Evolutionary conservation across 2,113 vertebrate species (phyloP), one percentile per base, ranked within the genome.

Genomic region (Grantiella picta): DNA sequence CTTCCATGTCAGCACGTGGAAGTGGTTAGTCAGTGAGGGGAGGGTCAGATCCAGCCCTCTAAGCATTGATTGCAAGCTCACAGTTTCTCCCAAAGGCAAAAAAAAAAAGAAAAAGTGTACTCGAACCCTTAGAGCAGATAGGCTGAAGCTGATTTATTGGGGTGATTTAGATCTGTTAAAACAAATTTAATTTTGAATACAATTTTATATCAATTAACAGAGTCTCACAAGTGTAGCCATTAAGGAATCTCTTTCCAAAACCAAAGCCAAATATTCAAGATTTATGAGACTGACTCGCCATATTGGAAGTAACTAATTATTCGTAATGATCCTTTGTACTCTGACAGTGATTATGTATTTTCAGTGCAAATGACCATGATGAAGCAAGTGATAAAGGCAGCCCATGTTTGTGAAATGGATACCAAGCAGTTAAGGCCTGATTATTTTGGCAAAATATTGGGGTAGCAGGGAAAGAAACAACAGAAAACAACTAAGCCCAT

Each of bases 161-260:
- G 95, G 92, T 94, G 91, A 92, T 95, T 94, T 61, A 50, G 94
- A 89, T 86, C 95, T 88, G 90, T 83, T 90, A 93, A 91, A 87
- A 78, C 81, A 96, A 86, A 95, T 81, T 89, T 95, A 95, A 95
- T 95, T 96, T 93, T 95, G 94, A 95, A 92, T 95, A 96, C 73
- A 96, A 92, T 94, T 96, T 97, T 91, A 72, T 56, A 81, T 92
- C 94, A 94, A 94, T 97, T 96, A 96, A 85, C 87, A 90, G 61
- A 89, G 84, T 90, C 94, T 90, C 77, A 82, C 86, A 94, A 95
- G 92, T 96, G 50, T 72, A 86, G 91, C 86, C 80, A 86, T 82
- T 95, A 94, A 89, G 91, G 88, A 94, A 61, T 95, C 92, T 95
- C 92, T 77, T 92, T 92, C 92, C 76, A 87, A 94, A 91, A 81